Base-by-base conservation (phyloP, 2,797 vertebrate species). In the Falco berigora region DNA sequence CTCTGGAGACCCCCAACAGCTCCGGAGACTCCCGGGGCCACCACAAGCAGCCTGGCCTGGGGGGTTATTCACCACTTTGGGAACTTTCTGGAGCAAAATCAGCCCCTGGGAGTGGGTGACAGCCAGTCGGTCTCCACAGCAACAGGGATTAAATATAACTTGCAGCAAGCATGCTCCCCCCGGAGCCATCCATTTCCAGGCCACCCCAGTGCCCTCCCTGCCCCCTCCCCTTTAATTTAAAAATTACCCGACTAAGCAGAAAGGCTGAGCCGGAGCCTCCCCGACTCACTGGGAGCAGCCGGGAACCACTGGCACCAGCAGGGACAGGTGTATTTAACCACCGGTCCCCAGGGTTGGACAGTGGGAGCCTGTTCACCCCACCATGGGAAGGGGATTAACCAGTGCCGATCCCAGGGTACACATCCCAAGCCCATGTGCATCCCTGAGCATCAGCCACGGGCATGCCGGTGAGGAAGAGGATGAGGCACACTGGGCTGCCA, bases 131-230 rank as follows among this genome's bases (percentile, higher is more conserved):
- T 97, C 97, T 86, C 97, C 88, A 96, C 78, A 91, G 97, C 83
- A 98, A 98, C 97, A 10, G 95, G 80, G 91, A 96, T 96, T 93
- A 97, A 96, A 87, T 95, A 90, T 50, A 90, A 89, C 92, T 95
- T 47, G 85, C 12, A 71, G 84, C 72, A 24, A 72, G 87, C 72
- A 30, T 49, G n/a, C n/a, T 95, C 71, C 61, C 84, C 80, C 95
- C 22, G 47, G 87, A 86, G 92, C 95, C 96, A 88, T 80, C 97
- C 96, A 89, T 95, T 92, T 89, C 94, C 87, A 74, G 81, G 93
- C 92, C 87, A 75, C 91, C 86, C 93, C 88, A 50, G 55, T 28
- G 9, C 76, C 55, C 42, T 44, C 42, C 17, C 42, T 17, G 42
- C 42, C 42, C 42, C 42, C 74, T 49, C 76, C 61, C 76, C 44